Conservation (phyloP, 2,888 invertebrate species). For the Stegana nigrithorax region DNA sequence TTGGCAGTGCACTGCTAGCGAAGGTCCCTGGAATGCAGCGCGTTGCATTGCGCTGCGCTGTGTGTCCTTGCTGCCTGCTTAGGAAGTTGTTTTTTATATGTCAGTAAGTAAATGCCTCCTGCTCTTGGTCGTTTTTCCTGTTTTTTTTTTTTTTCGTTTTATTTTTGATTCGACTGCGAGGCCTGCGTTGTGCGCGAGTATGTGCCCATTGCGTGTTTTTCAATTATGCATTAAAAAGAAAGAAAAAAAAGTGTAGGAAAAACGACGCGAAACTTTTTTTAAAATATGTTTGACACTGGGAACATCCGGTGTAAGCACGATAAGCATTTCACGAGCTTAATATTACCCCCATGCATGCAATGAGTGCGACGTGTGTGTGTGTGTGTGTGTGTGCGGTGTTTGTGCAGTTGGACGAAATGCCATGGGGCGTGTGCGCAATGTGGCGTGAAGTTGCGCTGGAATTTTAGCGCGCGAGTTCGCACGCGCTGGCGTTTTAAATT, state of each 20-base stretch:
- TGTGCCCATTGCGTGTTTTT: conserved; percentile 51
- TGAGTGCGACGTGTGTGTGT: background rate
- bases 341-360: conserved; percentile 41
- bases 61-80: background rate
- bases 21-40: too few relatives aligned
- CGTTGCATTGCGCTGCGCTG: too few relatives aligned
- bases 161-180: too few relatives aligned
- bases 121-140: too few relatives aligned
- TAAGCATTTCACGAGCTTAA: conserved; percentile 57
- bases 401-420: background rate
- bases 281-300: conserved; percentile 51
- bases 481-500: too few relatives aligned
- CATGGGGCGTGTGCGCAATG: conserved; percentile 3
- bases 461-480: too few relatives aligned
- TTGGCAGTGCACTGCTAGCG: too few relatives aligned
- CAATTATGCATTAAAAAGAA: conserved; percentile 52
- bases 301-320: conserved; percentile 55
- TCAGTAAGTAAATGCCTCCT: too few relatives aligned
- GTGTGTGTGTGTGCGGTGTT: background rate
- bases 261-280: background rate
- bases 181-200: background rate
- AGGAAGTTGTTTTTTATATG: background rate
- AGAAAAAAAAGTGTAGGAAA: background rate
- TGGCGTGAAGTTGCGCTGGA: background rate
- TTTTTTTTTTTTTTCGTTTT: too few relatives aligned